Evolutionary conservation across 2,113 vertebrate genomes (phyloP).

Genomic region (Alectura lathami): DNA sequence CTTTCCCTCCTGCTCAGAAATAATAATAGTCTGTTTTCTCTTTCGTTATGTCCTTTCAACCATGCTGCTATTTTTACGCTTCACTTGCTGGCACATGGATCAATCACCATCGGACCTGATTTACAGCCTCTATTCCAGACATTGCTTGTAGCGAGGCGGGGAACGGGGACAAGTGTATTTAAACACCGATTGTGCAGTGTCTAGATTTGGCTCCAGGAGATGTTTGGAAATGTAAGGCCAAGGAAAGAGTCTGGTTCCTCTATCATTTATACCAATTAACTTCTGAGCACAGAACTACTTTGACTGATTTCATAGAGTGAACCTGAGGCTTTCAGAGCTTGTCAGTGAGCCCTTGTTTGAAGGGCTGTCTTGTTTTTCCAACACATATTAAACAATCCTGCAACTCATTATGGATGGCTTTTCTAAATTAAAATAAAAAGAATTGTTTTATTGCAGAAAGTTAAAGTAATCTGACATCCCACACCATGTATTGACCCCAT

Average conservation of each 20-base stretch:
- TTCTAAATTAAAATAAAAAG: conserved; percentile 16
- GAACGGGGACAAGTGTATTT: conserved; percentile 16
- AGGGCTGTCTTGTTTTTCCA: not conserved
- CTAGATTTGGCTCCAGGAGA: not conserved
- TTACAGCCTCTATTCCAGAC: conserved; percentile 56
- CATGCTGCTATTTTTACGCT: conserved; percentile 37
- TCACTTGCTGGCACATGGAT: conserved; percentile 28
- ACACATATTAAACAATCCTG: not conserved
- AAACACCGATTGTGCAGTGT: conserved; percentile 15
- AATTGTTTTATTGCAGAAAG: conserved; percentile 20
- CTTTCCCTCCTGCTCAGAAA: conserved; percentile 15
- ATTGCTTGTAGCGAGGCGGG: not conserved
- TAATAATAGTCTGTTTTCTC: conserved; percentile 31
- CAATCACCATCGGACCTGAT: conserved; percentile 32
- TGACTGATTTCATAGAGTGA: not conserved
- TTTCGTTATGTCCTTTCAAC: conserved; percentile 23
- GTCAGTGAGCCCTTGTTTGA: not conserved
- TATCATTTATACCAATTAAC: conserved; percentile 18
- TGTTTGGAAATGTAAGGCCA: not conserved
- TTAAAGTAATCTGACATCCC: conserved; percentile 35
- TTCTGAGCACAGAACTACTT: not conserved
- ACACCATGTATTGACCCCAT: not conserved
- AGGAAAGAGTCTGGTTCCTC: not conserved
- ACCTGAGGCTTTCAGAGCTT: not conserved
- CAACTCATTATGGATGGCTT: not conserved